Percentiles rank a stretch among this genome's conserved stretches.
Conservation (phyloP, 1,140 invertebrate species). For the Nasonia vitripennis region DNA sequence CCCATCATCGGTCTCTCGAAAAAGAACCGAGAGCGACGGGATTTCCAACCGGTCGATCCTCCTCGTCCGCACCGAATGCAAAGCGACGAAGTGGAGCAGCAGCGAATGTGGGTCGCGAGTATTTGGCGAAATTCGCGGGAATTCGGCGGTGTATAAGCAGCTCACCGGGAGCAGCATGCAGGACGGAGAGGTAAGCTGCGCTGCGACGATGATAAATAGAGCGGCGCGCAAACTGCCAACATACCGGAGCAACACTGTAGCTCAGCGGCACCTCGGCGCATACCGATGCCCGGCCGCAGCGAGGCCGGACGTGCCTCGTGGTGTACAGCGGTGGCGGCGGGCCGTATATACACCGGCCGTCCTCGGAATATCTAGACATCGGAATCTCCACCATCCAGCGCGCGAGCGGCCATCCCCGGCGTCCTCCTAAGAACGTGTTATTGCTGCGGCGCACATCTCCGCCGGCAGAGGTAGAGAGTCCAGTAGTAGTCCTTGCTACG, state of each 20-base stretch:
- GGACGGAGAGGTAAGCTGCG: not conserved
- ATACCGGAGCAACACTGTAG: slow-evolving; percentile 63
- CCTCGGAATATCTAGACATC: slow-evolving; percentile 53
- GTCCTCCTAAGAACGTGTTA: slow-evolving; percentile 47
- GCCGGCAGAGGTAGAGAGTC: not conserved
- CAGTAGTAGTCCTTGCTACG: not conserved
- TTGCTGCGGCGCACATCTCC: not conserved
- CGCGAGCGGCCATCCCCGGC: slow-evolving; percentile 47
- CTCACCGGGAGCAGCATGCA: no score
- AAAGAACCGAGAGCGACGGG: not conserved
- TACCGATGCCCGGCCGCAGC: slow-evolving; percentile 58
- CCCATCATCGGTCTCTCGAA: slow-evolving; percentile 61
- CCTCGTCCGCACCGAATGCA: not conserved
- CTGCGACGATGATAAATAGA: slow-evolving; percentile 52
- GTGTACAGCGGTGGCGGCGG: slow-evolving; percentile 39
- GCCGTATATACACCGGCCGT: slow-evolving; percentile 17
- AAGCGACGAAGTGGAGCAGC: not conserved
- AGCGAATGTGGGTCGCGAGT: not conserved
- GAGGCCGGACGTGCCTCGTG: slow-evolving; percentile 43
- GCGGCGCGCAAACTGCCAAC: slow-evolving; percentile 59
- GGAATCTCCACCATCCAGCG: slow-evolving; percentile 16
- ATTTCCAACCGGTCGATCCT: not conserved
- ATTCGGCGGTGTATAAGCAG: not conserved
- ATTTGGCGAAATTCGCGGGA: not conserved
- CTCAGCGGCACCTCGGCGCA: slow-evolving; percentile 61